Evolutionary conservation across 2,113 vertebrate species (phyloP).

Genomic region (Hippopotamus amphibius): DNA sequence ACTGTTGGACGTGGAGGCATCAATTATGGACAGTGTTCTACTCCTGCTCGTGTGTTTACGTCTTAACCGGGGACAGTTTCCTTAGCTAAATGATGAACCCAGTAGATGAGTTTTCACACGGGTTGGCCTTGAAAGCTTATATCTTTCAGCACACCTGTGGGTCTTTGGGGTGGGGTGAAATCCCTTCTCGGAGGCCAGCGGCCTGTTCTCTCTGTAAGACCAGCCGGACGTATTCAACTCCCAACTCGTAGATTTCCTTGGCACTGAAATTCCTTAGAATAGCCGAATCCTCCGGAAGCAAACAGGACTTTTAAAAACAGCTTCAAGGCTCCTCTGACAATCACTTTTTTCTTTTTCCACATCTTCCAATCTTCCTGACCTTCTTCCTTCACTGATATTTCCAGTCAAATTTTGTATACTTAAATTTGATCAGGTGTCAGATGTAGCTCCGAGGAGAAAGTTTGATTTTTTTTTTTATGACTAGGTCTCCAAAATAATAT

Average conservation of each 20-base stretch:
- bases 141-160: not conserved
- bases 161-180: not conserved
- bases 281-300: not conserved
- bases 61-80: not conserved
- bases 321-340: not conserved
- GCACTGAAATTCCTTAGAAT: not conserved
- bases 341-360: not conserved
- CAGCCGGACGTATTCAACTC: not conserved
- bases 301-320: not conserved
- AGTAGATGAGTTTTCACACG: not conserved
- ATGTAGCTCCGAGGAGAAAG: not conserved
- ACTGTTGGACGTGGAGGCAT: not conserved
- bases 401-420: not conserved
- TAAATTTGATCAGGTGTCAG: not conserved
- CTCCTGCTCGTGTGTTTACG: fast-evolving
- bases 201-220: not conserved
- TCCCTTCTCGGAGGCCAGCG: not conserved
- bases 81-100: fast-evolving
- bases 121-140: not conserved
- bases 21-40: fast-evolving
- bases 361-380: not conserved
- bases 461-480: not conserved
- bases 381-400: not conserved
- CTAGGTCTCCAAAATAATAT: not conserved
- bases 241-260: not conserved